Evolutionary conservation across 2,113 vertebrate species (phyloP).

Genomic region (Rhinogobius similis): DNA sequence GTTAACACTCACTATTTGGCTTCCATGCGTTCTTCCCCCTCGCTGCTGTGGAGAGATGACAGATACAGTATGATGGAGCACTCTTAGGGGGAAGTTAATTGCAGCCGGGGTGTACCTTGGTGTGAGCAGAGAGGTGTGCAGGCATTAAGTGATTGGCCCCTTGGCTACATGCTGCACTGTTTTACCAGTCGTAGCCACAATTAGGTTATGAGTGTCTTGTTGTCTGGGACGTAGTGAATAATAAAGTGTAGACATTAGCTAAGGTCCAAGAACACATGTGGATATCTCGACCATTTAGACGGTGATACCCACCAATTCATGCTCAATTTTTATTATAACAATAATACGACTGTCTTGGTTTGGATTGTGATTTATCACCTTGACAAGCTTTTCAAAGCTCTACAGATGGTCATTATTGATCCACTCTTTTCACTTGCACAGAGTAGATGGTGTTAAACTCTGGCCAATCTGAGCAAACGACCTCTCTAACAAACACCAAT

Average conservation of each 20-base stretch:
- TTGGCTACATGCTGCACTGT: constrained; percentile 27
- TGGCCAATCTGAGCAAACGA: neutral
- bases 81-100: constrained; percentile 71
- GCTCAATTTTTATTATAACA: neutral
- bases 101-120: constrained; percentile 39
- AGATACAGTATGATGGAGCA: constrained; percentile 67
- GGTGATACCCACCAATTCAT: neutral
- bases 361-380: neutral
- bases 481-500: neutral
- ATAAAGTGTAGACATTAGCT: constrained; percentile 37
- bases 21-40: constrained; percentile 49
- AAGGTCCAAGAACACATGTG: neutral
- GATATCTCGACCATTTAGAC: neutral
- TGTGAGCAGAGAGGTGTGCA: constrained; percentile 42
- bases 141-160: constrained; percentile 46
- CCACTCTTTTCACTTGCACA: neutral
- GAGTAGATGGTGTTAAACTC: neutral
- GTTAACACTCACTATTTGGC: constrained; percentile 95
- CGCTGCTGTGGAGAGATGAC: constrained; percentile 56
- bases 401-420: neutral
- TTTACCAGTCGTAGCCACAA: constrained; percentile 33
- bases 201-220: constrained; percentile 36
- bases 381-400: neutral
- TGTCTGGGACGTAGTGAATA: constrained; percentile 34
- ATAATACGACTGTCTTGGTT: neutral